These are phyloP conservation scores for Melopsittacus undulatus DNA, from an alignment of 2,797 vertebrate species.

Conservation along the genomic window DNA sequence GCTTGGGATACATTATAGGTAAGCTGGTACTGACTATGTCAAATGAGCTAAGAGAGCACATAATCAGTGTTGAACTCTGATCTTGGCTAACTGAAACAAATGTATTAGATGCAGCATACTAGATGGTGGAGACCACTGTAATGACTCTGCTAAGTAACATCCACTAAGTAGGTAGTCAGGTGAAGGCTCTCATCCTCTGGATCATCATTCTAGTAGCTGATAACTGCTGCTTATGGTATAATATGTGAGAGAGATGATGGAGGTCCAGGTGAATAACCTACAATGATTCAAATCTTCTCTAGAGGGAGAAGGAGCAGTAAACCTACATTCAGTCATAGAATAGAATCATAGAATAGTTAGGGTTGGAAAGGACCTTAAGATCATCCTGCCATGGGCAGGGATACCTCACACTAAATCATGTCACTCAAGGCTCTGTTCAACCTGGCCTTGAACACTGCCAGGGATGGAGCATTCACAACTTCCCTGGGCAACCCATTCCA, in stretches of 20 bases:
- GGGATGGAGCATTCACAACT: no score
- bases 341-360: no score
- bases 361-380: no score
- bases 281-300: not conserved
- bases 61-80: not conserved
- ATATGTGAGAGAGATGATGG: not conserved
- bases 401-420: no score
- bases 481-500: no score
- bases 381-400: no score
- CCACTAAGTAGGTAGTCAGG: not conserved
- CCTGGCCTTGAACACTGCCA: no score
- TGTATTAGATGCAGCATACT: not conserved
- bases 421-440: no score
- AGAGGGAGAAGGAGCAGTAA: not conserved
- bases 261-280: not conserved
- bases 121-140: not conserved
- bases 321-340: not conserved
- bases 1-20: rapidly evolving
- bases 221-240: not conserved
- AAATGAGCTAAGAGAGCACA: not conserved
- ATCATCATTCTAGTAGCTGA: not conserved
- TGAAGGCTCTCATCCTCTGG: not conserved
- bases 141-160: not conserved
- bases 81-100: not conserved
- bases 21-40: not conserved